phyloP scores from a whole-genome alignment of 2,113 vertebrate genomes.

The Pelobates fuscus region DNA sequence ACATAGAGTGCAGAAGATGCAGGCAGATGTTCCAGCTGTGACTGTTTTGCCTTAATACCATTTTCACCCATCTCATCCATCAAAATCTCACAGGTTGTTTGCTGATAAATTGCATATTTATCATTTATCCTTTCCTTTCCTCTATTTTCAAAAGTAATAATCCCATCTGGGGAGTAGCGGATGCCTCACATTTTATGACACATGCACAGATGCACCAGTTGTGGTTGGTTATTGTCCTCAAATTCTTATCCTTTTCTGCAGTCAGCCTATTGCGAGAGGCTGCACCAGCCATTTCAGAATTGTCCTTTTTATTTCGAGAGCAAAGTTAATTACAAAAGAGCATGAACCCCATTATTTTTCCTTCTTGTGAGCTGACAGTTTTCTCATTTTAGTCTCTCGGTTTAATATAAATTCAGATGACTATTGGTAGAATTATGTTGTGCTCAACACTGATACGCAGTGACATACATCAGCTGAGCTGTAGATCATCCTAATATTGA shows the following conservation, averaged over 20 bases:
- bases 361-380: conserved; percentile 26
- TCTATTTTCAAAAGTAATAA: conserved; percentile 4
- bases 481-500: neutral
- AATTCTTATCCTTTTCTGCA: conserved; percentile 1
- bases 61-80: no score
- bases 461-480: conserved; percentile 20
- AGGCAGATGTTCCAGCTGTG: neutral
- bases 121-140: neutral
- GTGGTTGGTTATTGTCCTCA: neutral
- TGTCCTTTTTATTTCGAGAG: conserved; percentile 10
- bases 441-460: neutral
- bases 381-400: conserved; percentile 26
- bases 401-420: conserved; percentile 29
- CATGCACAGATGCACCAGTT: neutral
- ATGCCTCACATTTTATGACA: conserved; percentile 6
- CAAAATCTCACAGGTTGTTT: conserved; percentile 1
- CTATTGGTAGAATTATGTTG: conserved; percentile 6
- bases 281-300: neutral
- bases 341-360: conserved; percentile 41
- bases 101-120: conserved; percentile 7
- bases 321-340: conserved; percentile 41
- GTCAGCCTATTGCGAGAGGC: neutral
- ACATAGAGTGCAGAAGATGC: neutral
- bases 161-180: neutral
- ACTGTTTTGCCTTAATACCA: neutral